phyloP scores from a whole-genome alignment of 2,797 vertebrate species.

The Chaenodraco wilsoni region DNA sequence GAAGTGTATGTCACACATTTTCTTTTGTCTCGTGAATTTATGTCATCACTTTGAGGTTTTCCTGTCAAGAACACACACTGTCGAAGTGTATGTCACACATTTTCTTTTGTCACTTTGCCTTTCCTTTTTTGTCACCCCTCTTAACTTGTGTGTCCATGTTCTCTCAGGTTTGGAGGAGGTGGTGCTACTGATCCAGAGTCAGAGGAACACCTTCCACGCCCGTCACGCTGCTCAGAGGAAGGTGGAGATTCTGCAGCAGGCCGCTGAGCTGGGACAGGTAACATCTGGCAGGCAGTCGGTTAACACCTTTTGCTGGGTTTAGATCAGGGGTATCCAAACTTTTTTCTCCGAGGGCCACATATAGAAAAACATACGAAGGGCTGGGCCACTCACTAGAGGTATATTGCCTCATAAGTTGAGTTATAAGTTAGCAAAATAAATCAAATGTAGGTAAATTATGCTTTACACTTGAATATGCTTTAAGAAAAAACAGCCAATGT shows the following conservation, averaged over 20 bases:
- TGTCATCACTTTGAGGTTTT: background rate
- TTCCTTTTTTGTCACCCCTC: background rate
- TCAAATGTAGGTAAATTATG: too few species aligned
- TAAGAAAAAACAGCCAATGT: too few species aligned
- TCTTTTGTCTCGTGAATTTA: background rate
- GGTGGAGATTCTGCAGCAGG: slow-evolving; percentile 85
- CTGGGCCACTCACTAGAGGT: too few species aligned
- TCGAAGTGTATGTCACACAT: background rate
- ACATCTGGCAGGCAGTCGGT: background rate
- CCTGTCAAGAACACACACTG: background rate
- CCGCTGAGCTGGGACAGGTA: slow-evolving; percentile 85
- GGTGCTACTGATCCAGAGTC: slow-evolving; percentile 92
- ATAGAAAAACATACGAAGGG: too few species aligned
- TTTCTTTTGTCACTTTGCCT: background rate
- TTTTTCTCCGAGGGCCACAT: too few species aligned
- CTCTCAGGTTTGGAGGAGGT: slow-evolving; percentile 85
- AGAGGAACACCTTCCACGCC: slow-evolving; percentile 89
- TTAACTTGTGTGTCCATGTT: slow-evolving; percentile 15
- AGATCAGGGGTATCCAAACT: background rate
- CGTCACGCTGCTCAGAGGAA: slow-evolving; percentile 83
- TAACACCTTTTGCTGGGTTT: background rate
- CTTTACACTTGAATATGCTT: too few species aligned
- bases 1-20: background rate
- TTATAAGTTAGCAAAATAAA: too few species aligned
- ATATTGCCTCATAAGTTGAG: too few species aligned